phyloP scores from a whole-genome alignment of 2,888 invertebrate species.

The Synergus itoensis region DNA sequence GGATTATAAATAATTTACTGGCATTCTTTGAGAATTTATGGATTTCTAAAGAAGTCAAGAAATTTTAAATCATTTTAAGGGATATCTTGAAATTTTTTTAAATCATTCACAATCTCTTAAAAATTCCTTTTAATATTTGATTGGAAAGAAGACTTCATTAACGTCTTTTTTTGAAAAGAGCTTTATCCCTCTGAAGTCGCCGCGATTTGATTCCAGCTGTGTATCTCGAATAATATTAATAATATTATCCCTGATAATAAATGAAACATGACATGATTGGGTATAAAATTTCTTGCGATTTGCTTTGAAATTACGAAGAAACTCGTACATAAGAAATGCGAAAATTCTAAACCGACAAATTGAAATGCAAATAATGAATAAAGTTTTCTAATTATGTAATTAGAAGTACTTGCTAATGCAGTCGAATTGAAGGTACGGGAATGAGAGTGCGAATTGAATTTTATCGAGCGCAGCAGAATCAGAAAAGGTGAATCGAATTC shows the following conservation, averaged over 20 bases:
- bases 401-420: slow-evolving; percentile 15
- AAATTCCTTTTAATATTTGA: no score
- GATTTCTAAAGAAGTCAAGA: no score
- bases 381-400: slow-evolving; percentile 4
- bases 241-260: slow-evolving; percentile 15
- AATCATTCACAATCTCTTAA: no score
- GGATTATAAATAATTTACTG: no score
- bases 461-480: slow-evolving; percentile 10
- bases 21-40: no score
- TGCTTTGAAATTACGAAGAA: not conserved
- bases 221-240: no score
- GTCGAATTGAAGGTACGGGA: not conserved
- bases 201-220: no score
- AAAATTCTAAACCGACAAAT: not conserved
- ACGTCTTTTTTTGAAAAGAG: no score
- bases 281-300: slow-evolving; percentile 9
- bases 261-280: not conserved
- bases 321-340: not conserved
- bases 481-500: slow-evolving; percentile 31
- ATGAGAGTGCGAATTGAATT: slow-evolving; percentile 15
- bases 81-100: no score
- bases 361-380: not conserved
- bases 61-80: no score
- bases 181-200: no score
- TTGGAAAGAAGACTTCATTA: no score